Evolutionary conservation across 2,888 invertebrate genomes (phyloP), one percentile per base, ranked within the genome.

Genomic region (Acronicta alni): DNA sequence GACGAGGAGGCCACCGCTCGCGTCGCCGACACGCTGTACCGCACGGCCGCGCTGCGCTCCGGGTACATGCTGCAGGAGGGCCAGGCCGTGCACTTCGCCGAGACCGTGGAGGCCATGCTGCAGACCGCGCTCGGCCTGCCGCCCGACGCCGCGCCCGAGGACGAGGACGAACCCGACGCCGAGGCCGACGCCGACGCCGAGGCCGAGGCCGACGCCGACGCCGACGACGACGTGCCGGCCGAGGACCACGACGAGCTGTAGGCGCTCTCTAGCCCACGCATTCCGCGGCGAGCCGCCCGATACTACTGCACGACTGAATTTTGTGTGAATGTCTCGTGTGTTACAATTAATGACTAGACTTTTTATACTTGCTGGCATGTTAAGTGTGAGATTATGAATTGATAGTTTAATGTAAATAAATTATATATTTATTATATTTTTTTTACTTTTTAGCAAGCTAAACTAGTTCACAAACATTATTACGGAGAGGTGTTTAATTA

Each of bases 41-140:
- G 97, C 86, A 98, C 98, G 12, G 99, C 99, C 10, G 67, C 70
- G 46, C 26, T 67, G 38, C 81, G 89, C 62, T 99, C 99, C 5
- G 99, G 99, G n/a, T 99, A 96, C 91, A 96, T 97, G 96, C 95
- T 99, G 58, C 92, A 92, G 83, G 93, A 93, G 86, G 93, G 91
- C 1, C 92, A 92, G 84, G 90, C 91, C 46, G 95, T 97, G 4
- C 97, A 96, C 70, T 99, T 99, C 93, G 99, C 99, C 0, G 96
- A 97, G 48, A 96, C 97, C 68, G 97, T 99, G 56, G 99, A 99
- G 89, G 93, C 93, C 63, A 97, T 99, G 96, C 97, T 99, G 96
- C 95, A 97, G 80, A 95, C 96, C 81, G 95, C 96, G 15, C 92
- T 98, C 16, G 98, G 98, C 17, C 95, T 98, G 73, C 95, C 97